Conservation (phyloP, 2,797 vertebrate genomes). For the Numenius phaeopus region DNA sequence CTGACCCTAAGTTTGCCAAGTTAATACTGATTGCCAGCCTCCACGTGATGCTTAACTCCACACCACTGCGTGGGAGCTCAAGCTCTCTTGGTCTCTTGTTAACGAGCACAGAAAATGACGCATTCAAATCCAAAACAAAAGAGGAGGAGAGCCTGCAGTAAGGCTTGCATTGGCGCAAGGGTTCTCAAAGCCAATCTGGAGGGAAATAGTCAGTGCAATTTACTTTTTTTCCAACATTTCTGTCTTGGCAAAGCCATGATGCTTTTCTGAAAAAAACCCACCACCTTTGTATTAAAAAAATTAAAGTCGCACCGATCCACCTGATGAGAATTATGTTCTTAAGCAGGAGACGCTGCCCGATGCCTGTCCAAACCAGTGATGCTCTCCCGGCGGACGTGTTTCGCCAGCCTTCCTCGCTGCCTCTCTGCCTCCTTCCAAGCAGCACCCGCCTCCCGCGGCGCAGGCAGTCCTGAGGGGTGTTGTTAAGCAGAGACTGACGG, state of each 20-base stretch:
- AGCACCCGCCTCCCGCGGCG: neutral
- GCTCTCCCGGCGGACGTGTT: neutral
- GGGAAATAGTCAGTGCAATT: neutral
- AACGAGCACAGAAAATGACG: neutral
- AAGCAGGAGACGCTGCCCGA: neutral
- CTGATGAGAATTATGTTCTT: neutral
- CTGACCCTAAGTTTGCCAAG: neutral
- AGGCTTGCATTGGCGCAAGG: neutral
- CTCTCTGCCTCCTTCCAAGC: neutral
- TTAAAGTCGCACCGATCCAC: neutral
- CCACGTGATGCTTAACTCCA: neutral
- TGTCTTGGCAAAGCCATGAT: neutral
- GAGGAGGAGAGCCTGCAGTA: neutral
- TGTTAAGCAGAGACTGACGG: neutral
- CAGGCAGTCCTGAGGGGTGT: neutral
- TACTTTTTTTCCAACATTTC: neutral
- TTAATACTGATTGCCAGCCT: neutral
- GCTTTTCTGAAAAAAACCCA: neutral
- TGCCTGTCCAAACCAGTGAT: neutral
- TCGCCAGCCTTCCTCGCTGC: neutral
- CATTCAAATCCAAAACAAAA: neutral
- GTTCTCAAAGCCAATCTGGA: neutral
- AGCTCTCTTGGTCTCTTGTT: neutral
- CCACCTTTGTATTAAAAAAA: neutral
- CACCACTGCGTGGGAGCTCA: neutral